phyloP scores from a whole-genome alignment of 2,888 invertebrate genomes.

The Drosophila subsilvestris region DNA sequence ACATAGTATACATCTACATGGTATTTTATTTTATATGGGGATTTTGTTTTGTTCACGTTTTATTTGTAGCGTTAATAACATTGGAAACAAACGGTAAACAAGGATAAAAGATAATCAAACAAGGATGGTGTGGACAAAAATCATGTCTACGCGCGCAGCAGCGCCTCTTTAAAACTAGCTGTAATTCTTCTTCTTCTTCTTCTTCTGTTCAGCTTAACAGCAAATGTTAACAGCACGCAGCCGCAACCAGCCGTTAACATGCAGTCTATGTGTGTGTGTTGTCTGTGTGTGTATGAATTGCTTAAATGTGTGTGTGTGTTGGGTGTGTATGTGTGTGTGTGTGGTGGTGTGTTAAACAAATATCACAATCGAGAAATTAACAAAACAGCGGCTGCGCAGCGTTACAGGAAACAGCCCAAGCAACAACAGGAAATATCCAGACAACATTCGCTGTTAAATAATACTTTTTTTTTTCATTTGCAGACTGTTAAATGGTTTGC shows the following conservation, averaged over 20 bases:
- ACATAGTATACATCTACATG: constrained; percentile 23
- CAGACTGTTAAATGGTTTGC: constrained; percentile 11
- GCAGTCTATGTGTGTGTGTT: constrained; percentile 44
- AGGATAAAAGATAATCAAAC: constrained; percentile 41
- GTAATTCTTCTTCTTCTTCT: constrained; percentile 13
- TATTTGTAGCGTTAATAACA: constrained; percentile 49
- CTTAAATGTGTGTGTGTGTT: constrained; percentile 20
- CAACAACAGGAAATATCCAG: constrained; percentile 37
- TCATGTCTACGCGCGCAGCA: constrained; percentile 64
- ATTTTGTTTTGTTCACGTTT: constrained; percentile 27
- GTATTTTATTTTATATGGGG: constrained; percentile 36
- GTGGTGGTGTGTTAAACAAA: constrained; percentile 71
- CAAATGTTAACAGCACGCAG: constrained; percentile 63
- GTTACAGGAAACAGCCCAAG: constrained; percentile 49
- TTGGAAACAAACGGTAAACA: constrained; percentile 42
- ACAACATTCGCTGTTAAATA: constrained; percentile 26
- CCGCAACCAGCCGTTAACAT: constrained; percentile 61
- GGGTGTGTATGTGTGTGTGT: constrained; percentile 19
- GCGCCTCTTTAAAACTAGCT: constrained; percentile 52
- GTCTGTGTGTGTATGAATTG: constrained; percentile 21
- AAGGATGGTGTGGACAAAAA: constrained; percentile 16
- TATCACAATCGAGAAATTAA: constrained; percentile 79
- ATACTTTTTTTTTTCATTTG: constrained; percentile 13
- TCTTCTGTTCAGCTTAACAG: constrained; percentile 27
- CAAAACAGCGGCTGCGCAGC: constrained; percentile 75